Conservation (phyloP, 2,888 invertebrate species). For the Mythimna ferrago region DNA sequence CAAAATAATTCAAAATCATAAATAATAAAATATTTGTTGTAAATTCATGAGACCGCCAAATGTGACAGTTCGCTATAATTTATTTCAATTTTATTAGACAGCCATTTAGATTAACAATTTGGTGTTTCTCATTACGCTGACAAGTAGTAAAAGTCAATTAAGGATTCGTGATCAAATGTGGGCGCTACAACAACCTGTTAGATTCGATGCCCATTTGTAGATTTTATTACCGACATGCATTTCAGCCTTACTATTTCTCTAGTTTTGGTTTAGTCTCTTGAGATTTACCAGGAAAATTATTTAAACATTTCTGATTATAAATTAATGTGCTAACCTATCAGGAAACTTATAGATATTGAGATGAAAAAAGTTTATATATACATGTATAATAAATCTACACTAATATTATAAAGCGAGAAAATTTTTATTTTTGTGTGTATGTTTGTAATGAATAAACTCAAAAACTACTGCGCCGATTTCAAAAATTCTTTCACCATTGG, state of each 20-base stretch:
- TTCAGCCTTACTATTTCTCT: conserved; percentile 19
- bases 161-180: conserved; percentile 29
- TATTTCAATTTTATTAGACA: conserved; percentile 29
- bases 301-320: no score
- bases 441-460: no score
- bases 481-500: no score
- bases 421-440: no score
- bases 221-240: conserved; percentile 22
- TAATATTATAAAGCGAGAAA: no score
- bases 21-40: background rate
- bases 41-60: conserved; percentile 1
- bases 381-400: no score
- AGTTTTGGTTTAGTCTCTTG: background rate
- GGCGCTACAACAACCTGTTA: conserved; percentile 40
- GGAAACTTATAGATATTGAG: no score
- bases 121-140: conserved; percentile 31
- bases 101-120: conserved; percentile 38
- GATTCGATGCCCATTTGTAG: conserved; percentile 30
- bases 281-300: background rate
- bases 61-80: conserved; percentile 20
- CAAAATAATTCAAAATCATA: background rate
- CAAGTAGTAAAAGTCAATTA: conserved; percentile 38
- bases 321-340: no score
- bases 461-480: no score
- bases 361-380: no score